Evolutionary conservation across 2,797 vertebrate species (phyloP), one percentile per base, ranked within the genome.

Genomic region (Mastacembelus armatus): DNA sequence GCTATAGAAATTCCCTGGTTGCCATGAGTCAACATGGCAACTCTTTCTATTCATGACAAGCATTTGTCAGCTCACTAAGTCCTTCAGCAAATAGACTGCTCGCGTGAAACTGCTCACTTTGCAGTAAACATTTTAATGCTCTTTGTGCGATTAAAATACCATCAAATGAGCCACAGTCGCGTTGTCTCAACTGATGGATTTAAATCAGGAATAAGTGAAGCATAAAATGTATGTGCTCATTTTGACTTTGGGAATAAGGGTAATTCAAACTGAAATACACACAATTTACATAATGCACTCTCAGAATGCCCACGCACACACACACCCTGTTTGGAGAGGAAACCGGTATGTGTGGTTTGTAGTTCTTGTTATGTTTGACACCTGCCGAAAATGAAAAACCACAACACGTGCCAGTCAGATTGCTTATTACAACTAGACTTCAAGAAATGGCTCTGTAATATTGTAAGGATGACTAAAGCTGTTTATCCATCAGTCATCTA

Each of bases 351-450:
- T 62, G 72, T 50, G 80, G 78, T 86, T 78, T 74, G 43, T 36
- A 10, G 15, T 12, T 63, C 8, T 55, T 30, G 47, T 39, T 22
- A 4, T 59, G 39, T 22, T 22, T 22, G 42, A 18, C 61, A 68
- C 42, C 65, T 71, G 67, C 56, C 1, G 16, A 84, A 70, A 82
- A 16, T 47, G 42, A 61, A 24, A 85, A 84, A 80, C 83, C 70
- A 1, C 78, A 45, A 36, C 40, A 9, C 42, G 38, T 84, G 87
- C 62, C 77, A 58, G 49, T 54, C 39, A 67, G 45, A 44, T 38
- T 30, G 35, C 29, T 30, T 1, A 4, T 15, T 59, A 3, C 10
- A 7, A 15, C 11, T 51, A 22, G 40, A 42, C 33, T n/a, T n/a
- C n/a, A n/a, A n/a, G n/a, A n/a, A n/a, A n/a, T n/a, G n/a, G n/a